A percentile compares a stretch with the other conserved stretches of the same genome.
These are phyloP conservation scores for Cryptocephalus moraei DNA, from an alignment of 2,888 invertebrate genomes.

Conservation along the genomic window DNA sequence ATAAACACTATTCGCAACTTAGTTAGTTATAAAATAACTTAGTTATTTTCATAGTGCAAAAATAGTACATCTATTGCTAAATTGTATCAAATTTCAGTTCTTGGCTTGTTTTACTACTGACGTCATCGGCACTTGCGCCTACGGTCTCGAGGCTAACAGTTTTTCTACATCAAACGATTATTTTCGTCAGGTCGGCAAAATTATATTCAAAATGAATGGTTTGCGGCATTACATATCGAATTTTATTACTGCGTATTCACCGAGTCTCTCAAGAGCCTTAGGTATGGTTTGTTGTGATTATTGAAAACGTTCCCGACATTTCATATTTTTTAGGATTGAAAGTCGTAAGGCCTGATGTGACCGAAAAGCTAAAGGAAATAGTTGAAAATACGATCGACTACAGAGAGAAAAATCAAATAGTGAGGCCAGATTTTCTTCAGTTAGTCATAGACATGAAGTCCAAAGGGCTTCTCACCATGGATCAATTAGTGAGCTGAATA, in stretches of 20 bases:
- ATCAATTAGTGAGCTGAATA: slow-evolving; percentile 11
- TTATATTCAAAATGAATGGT: slow-evolving; percentile 1
- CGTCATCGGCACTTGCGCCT: slow-evolving; percentile 49
- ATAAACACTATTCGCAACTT: too few species aligned
- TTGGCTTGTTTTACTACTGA: slow-evolving; percentile 48
- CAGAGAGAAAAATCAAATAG: slow-evolving; percentile 13
- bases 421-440: slow-evolving; percentile 16
- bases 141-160: slow-evolving; percentile 47
- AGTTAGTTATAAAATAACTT: too few species aligned
- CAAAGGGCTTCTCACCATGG: slow-evolving; percentile 11
- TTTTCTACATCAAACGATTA: slow-evolving; percentile 36
- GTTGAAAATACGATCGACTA: slow-evolving; percentile 10
- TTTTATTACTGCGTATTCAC: too few species aligned
- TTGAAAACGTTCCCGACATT: neutral
- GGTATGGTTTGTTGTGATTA: too few species aligned
- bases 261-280: too few species aligned
- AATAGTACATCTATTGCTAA: too few species aligned
- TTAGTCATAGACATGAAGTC: slow-evolving; percentile 14
- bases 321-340: neutral
- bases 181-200: slow-evolving; percentile 29
- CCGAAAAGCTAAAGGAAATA: slow-evolving; percentile 1
- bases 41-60: too few species aligned
- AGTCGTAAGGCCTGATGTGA: neutral
- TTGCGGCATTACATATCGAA: neutral
- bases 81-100: slow-evolving; percentile 16